Percentiles rank a stretch among this genome's conserved stretches.
phyloP scores from a whole-genome alignment of 2,797 vertebrate genomes.

The Holocentrus rufus region DNA sequence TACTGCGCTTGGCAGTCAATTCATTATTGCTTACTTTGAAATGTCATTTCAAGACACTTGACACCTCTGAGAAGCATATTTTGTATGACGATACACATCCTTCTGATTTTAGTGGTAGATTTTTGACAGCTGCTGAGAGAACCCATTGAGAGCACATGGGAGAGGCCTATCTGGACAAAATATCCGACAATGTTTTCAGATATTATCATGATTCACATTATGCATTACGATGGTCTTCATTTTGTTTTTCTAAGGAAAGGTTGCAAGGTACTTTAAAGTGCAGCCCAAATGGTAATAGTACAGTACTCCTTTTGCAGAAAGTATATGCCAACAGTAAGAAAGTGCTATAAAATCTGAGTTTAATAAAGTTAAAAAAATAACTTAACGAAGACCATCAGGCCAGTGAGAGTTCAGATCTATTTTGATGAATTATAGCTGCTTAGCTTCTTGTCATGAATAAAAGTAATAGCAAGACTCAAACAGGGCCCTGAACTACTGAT shows the following conservation, averaged over 20 bases:
- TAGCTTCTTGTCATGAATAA: slow-evolving; percentile 27
- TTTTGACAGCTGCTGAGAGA: slow-evolving; percentile 62
- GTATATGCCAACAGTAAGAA: slow-evolving; percentile 38
- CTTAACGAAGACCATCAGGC: slow-evolving; percentile 14
- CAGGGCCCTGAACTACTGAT: slow-evolving; percentile 26
- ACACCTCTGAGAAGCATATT: slow-evolving; percentile 63
- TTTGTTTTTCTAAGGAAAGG: slow-evolving; percentile 64
- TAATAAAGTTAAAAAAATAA: slow-evolving; percentile 48
- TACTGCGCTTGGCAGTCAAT: slow-evolving; percentile 61
- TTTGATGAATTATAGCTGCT: slow-evolving; percentile 31
- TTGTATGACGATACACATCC: slow-evolving; percentile 32
- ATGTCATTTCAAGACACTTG: slow-evolving; percentile 49
- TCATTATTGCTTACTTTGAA: slow-evolving; percentile 65
- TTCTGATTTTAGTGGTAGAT: slow-evolving; percentile 56
- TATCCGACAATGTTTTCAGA: slow-evolving; percentile 47
- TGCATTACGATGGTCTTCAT: slow-evolving; percentile 59
- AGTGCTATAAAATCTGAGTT: slow-evolving; percentile 46
- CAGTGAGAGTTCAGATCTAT: slow-evolving; percentile 31
- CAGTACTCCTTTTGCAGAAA: not conserved
- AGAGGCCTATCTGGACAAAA: slow-evolving; percentile 57
- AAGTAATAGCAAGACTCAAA: slow-evolving; percentile 22
- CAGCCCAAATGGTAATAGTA: not conserved
- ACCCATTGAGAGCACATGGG: slow-evolving; percentile 42
- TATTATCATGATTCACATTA: slow-evolving; percentile 59
- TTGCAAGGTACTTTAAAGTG: slow-evolving; percentile 8